Percentiles rank a stretch among this genome's conserved stretches.
phyloP scores from a whole-genome alignment of 2,888 invertebrate species.

The Unio pictorum region DNA sequence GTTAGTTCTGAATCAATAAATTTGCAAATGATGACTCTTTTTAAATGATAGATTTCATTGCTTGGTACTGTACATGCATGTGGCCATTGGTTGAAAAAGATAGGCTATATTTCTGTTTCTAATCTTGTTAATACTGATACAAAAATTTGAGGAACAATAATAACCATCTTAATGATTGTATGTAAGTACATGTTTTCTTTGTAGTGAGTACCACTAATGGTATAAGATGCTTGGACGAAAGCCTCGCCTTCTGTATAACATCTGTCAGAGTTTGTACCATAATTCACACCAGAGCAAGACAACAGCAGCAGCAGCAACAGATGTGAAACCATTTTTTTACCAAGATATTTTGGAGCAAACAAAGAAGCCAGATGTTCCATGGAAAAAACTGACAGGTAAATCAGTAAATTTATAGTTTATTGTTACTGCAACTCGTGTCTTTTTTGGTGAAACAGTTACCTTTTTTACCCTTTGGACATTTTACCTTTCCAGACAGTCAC shows the following conservation, averaged over 20 bases:
- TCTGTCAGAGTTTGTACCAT: conserved; percentile 23
- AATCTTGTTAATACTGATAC: too few species aligned
- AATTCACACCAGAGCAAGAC: conserved; percentile 23
- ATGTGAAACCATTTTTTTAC: conserved; percentile 67
- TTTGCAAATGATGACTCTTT: too few species aligned
- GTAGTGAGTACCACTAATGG: background rate
- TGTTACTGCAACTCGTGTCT: background rate
- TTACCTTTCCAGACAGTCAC: too few species aligned
- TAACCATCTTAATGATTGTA: too few species aligned
- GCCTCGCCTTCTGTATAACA: conserved; percentile 22
- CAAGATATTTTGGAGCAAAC: conserved; percentile 69
- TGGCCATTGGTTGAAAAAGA: too few species aligned
- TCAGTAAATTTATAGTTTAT: background rate
- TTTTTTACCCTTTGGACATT: too few species aligned
- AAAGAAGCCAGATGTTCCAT: conserved; percentile 59
- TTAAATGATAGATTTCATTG: too few species aligned
- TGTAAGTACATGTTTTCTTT: background rate
- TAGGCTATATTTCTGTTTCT: background rate
- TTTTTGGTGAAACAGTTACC: background rate
- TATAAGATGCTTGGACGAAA: conserved; percentile 16
- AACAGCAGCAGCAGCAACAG: conserved; percentile 43
- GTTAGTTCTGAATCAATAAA: too few species aligned
- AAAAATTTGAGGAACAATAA: too few species aligned
- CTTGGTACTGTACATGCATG: too few species aligned
- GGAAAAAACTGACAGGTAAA: conserved; percentile 67